Base-by-base conservation (phyloP, 2,797 vertebrate species). In the Muscicapa striata region DNA sequence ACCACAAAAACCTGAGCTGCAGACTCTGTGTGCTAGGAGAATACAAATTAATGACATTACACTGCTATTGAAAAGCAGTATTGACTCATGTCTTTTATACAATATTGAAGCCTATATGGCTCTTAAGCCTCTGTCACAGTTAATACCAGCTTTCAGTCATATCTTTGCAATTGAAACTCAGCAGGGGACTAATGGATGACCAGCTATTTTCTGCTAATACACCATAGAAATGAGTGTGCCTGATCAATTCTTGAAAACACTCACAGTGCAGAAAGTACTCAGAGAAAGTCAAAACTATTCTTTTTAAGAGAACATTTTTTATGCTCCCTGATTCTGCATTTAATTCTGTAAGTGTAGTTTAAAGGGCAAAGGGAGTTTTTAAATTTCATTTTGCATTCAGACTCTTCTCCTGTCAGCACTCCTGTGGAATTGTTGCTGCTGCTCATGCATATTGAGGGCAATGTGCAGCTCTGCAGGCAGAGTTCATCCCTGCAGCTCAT, bases 311-410 rank as follows among this genome's bases (percentile, higher is more conserved):
- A 75, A 49, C 52, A 18, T 38, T 76, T 81, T 87, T 86, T 38
- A 41, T 67, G 76, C 77, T 93, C 55, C 38, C 55, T 46, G 27
- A 78, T 79, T 79, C 66, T 86, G 29, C 48, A 74, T 94, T 91
- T 93, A 93, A 96, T 93, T 96, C 85, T 86, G 27, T 46, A 61
- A 82, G 41, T 46, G 83, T 63, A 84, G 63, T 93, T 90, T 89
- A 89, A 96, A 93, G 85, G 95, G 87, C 87, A 96, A 68, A 94
- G 55, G 63, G 92, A 91, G 48, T 61, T 92, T 77, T 93, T 76
- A 92, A 86, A 81, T 93, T 95, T 93, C 67, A 92, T 89, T 95
- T 91, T 79, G 67, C 81, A 91, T 95, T 87, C 95, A 66, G 68
- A 64, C 26, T 61, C 68, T 70, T 72, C 81, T 90, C 38, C 63